Conservation (phyloP, 2,113 vertebrate species). For the Coryphaenoides rupestris region DNA sequence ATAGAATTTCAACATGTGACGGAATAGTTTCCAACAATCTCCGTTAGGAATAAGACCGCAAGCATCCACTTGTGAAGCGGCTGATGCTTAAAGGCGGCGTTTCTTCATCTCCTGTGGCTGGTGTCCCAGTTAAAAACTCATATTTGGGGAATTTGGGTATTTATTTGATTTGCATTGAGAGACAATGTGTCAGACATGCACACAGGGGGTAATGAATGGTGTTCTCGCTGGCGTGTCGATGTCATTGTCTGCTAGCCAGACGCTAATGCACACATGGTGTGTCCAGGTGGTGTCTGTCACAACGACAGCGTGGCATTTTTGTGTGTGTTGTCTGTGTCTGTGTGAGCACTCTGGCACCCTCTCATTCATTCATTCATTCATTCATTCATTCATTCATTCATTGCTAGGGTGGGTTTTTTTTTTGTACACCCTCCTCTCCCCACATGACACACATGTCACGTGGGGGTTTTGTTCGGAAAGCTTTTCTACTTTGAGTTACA, state of each 20-base stretch:
- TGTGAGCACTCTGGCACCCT: no score
- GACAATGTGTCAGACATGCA: neutral
- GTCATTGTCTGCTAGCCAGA: neutral
- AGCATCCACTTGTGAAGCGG: slow-evolving; percentile 43
- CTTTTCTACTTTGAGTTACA: slow-evolving; percentile 5
- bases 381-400: no score
- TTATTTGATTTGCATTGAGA: slow-evolving; percentile 14
- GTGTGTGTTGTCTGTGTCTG: no score
- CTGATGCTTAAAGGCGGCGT: slow-evolving; percentile 24
- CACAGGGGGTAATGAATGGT: slow-evolving; percentile 1
- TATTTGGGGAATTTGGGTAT: slow-evolving; percentile 16
- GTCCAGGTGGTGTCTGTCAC: slow-evolving; percentile 14
- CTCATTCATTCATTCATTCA: no score
- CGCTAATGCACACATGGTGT: slow-evolving; percentile 19
- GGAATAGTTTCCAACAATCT: slow-evolving; percentile 63
- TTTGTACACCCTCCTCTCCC: no score
- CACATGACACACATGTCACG: no score
- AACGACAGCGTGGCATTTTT: no score
- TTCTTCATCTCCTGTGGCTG: slow-evolving; percentile 29
- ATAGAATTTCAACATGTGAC: slow-evolving; percentile 59
- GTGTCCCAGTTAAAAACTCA: slow-evolving; percentile 28
- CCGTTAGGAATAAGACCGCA: slow-evolving; percentile 45
- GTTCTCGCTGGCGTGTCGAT: neutral
- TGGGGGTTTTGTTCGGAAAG: no score
- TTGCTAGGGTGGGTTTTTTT: neutral